phyloP scores from a whole-genome alignment of 1,140 invertebrate genomes.

The Bombus haemorrhoidalis region DNA sequence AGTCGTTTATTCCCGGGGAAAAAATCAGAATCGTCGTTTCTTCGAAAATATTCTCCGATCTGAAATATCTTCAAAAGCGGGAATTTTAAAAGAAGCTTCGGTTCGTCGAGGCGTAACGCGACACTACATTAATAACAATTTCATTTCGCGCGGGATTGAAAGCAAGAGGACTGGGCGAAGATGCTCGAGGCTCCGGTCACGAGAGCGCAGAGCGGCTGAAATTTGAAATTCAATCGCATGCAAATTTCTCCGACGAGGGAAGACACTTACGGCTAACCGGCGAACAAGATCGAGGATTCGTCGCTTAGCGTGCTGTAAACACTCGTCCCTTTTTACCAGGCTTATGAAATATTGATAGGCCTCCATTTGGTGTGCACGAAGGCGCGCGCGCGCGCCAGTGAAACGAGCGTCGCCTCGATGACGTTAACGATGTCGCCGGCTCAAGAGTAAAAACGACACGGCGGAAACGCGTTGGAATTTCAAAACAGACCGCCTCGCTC shows the following conservation, averaged over 20 bases:
- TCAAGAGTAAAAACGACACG: slow-evolving; percentile 14
- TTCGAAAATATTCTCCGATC: too few relatives aligned
- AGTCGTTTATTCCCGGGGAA: too few relatives aligned
- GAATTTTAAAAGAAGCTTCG: not conserved
- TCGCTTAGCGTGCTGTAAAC: slow-evolving; percentile 70
- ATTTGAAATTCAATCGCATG: slow-evolving; percentile 79
- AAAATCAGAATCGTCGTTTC: too few relatives aligned
- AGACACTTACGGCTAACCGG: slow-evolving; percentile 67
- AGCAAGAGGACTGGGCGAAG: not conserved
- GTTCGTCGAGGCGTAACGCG: not conserved
- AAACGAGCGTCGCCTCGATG: slow-evolving; percentile 24
- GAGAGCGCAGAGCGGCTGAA: slow-evolving; percentile 56
- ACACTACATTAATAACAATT: slow-evolving; percentile 48
- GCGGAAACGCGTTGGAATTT: not conserved
- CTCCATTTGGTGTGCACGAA: slow-evolving; percentile 12
- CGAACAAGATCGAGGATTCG: slow-evolving; percentile 71
- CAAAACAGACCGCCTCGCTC: not conserved
- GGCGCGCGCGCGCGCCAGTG: not conserved
- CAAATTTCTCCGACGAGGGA: slow-evolving; percentile 65
- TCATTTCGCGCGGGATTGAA: slow-evolving; percentile 31
- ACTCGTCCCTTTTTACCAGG: slow-evolving; percentile 71
- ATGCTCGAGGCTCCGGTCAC: slow-evolving; percentile 58
- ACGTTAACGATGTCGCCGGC: slow-evolving; percentile 29
- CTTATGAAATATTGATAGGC: slow-evolving; percentile 76
- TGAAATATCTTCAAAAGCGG: not conserved